Base-by-base conservation (phyloP, 2,888 invertebrate genomes). In the Tolmerus cingulatus region DNA sequence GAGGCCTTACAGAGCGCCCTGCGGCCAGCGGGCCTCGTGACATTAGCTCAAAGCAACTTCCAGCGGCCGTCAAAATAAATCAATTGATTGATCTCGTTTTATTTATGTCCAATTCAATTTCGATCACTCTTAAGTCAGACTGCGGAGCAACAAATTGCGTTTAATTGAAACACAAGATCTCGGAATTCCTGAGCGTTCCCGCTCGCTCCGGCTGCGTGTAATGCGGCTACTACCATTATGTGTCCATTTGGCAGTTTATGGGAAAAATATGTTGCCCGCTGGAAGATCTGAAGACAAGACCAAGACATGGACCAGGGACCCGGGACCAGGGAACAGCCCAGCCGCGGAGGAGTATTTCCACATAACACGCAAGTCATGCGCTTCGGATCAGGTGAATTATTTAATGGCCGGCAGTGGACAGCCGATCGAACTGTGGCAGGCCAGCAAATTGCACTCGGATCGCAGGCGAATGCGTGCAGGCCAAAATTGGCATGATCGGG, bases 41-140 rank as follows among this genome's bases (percentile, higher is more conserved):
- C 86, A 86, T 78, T 55, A 78, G 23, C 37, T 86, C 76, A 43
- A 30, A 76, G 76, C 46, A 46, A 55, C 77, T 78, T 43, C 77
- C 9, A 86, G n/a, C 76, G 78, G 66, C 74, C 86, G 91, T 92
- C 92, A 92, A 92, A 92, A 92, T 92, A 92, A 92, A 92, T 92
- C 92, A 92, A 91, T 91, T 92, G 92, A 92, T 92, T 92, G 92
- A 92, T 92, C 92, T 92, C 91, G 91, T 92, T 92, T 92, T 92
- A 92, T 92, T 92, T 92, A 92, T 92, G 92, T 92, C 92, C 92
- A 91, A 91, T 92, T 91, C 91, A 91, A 92, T 92, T 92, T 91
- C 92, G 91, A 92, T 92, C 92, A 92, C 87, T 89, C 87, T 87
- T 55, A 74, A 87, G 87, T 87, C 87, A 86, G 77, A 74, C 84